Evolutionary conservation across 2,888 invertebrate genomes (phyloP).

Genomic region (Ectemnius continuus): DNA sequence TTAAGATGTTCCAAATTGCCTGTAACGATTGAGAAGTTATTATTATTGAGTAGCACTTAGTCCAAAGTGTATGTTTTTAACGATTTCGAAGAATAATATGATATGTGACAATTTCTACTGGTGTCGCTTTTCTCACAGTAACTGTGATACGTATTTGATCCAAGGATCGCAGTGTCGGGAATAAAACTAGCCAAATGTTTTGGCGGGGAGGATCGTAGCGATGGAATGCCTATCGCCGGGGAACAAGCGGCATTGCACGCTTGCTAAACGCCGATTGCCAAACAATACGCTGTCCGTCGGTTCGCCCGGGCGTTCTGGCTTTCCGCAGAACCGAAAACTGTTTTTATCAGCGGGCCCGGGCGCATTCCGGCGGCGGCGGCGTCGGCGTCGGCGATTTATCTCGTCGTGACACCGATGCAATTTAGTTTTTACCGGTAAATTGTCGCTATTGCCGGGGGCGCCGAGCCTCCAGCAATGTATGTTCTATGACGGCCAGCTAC

Average conservation of each 20-base stretch:
- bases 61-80: no score
- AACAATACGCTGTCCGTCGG: constrained; percentile 48
- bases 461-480: constrained; percentile 30
- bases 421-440: constrained; percentile 57
- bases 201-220: constrained; percentile 4
- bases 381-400: constrained; percentile 56
- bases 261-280: constrained; percentile 49
- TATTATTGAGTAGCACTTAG: no score
- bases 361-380: constrained; percentile 44
- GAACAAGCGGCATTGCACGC: constrained; percentile 37
- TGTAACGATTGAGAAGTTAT: no score
- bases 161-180: no score
- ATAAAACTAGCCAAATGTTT: no score
- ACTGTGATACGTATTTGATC: no score
- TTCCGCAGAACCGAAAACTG: constrained; percentile 41
- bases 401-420: constrained; percentile 42
- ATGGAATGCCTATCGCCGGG: constrained; percentile 39
- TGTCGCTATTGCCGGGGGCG: constrained; percentile 44
- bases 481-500: constrained; percentile 45
- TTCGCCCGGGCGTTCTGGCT: constrained; percentile 8
- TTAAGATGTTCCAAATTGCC: no score
- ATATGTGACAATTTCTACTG: no score
- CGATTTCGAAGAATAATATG: no score
- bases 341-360: constrained; percentile 53
- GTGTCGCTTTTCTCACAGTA: no score